Evolutionary conservation across 2,113 vertebrate species (phyloP).

Genomic region (Pionites leucogaster): DNA sequence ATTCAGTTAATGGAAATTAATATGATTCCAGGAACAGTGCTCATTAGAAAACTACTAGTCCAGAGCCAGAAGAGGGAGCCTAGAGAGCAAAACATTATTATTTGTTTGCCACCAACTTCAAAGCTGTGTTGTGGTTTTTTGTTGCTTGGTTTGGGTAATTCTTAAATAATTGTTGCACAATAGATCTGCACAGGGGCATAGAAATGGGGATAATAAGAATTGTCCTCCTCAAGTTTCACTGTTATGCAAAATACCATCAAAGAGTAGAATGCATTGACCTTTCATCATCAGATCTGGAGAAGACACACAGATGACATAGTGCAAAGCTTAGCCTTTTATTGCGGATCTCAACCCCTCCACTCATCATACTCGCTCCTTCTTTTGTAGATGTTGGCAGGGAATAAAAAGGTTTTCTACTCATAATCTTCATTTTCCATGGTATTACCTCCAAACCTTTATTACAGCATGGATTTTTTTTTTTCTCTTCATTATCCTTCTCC

Average conservation of each 20-base stretch:
- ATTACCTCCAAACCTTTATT: not conserved
- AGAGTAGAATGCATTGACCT: not conserved
- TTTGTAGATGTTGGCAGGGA: not conserved
- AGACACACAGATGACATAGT: not conserved
- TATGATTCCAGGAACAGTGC: not conserved
- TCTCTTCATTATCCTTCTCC: not conserved
- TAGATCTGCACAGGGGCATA: not conserved
- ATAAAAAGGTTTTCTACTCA: not conserved
- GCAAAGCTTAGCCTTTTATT: not conserved
- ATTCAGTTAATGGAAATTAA: not conserved
- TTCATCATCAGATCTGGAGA: not conserved
- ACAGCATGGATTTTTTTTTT: fast-evolving
- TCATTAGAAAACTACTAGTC: constrained; percentile 11
- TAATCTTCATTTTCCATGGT: not conserved
- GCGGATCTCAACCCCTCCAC: not conserved
- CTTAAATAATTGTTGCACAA: not conserved
- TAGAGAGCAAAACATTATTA: constrained; percentile 28
- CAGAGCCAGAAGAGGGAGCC: constrained; percentile 65
- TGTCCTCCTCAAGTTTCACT: not conserved
- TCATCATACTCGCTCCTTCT: not conserved
- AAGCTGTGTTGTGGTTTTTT: not conserved
- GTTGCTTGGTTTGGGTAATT: not conserved
- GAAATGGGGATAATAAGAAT: not conserved
- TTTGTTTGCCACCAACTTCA: not conserved
- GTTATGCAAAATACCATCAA: not conserved